These are phyloP conservation scores for Pituophis catenifer DNA, from an alignment of 2,113 vertebrate species.

Conservation along the genomic window DNA sequence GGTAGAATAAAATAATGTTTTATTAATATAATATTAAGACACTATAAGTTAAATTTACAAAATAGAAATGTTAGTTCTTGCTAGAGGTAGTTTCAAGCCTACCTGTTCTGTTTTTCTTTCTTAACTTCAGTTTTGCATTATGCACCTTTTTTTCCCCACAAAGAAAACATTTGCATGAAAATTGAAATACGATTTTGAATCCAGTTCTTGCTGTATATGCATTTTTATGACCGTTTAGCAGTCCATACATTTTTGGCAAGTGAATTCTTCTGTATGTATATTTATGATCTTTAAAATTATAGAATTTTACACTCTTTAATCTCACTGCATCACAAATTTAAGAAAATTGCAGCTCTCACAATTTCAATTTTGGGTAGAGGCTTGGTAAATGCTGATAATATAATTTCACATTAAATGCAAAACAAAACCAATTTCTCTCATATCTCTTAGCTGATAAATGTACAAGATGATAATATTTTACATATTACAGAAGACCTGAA, in stretches of 20 bases:
- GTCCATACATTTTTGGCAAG: background rate
- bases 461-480: background rate
- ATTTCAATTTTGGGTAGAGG: background rate
- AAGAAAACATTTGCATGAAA: background rate
- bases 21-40: background rate
- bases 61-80: background rate
- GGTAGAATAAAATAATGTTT: background rate
- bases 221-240: background rate
- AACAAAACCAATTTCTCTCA: background rate
- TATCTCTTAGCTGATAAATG: background rate
- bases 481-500: background rate
- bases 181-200: background rate
- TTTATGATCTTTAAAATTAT: background rate
- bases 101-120: background rate
- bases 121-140: background rate
- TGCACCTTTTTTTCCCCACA: background rate
- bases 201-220: background rate
- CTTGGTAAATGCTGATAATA: background rate
- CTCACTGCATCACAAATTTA: background rate
- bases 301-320: background rate
- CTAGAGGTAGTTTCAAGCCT: background rate
- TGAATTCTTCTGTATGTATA: background rate
- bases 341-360: background rate
- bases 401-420: background rate
- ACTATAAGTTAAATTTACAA: background rate